Evolutionary conservation across 2,888 invertebrate species (phyloP), one percentile per base, ranked within the genome.

Genomic region (Torymus auratus): DNA sequence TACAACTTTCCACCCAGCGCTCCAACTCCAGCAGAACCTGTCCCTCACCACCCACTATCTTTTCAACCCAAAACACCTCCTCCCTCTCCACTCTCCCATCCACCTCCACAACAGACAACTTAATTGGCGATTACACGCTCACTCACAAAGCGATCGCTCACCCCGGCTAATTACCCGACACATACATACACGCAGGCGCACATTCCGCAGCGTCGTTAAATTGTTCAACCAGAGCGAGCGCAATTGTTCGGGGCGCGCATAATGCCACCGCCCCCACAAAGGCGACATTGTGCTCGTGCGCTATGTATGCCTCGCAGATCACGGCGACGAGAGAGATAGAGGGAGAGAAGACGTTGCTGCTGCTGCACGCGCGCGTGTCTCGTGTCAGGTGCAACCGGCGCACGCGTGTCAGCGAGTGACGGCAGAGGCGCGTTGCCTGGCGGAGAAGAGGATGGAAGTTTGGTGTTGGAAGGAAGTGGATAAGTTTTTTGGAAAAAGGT

Each of bases 71-170:
- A 28, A 28, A 28, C 7, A 3, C 7, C 28, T 28, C 28, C 28
- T 28, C 28, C 28, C 28, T 7, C 28, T 28, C 28, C 3, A 2
- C 28, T 28, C 7, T 28, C 28, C 28, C 28, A 28, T 28, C 7
- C 28, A 28, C 28, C 28, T 28, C 28, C 7, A 28, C 28, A 28
- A 28, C 28, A 28, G 76, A 68, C 62, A 64, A 72, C 62, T 76
- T 81, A 78, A 81, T 74, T 73, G 70, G 73, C 81, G 77, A 81
- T 81, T 73, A 65, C n/a, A 53, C 64, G 50, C 28, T 28, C 28
- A 28, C 28, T 28, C 28, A 12, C 53, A 23, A 28, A 61, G 64
- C 74, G 11, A 28, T 28, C 28, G 28, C 28, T 28, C 28, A 28
- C 28, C 77, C 20, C 60, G 62, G 68, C 69, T 81, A 81, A 81